Conservation (phyloP, 2,888 invertebrate genomes). For the Thereva unica region DNA sequence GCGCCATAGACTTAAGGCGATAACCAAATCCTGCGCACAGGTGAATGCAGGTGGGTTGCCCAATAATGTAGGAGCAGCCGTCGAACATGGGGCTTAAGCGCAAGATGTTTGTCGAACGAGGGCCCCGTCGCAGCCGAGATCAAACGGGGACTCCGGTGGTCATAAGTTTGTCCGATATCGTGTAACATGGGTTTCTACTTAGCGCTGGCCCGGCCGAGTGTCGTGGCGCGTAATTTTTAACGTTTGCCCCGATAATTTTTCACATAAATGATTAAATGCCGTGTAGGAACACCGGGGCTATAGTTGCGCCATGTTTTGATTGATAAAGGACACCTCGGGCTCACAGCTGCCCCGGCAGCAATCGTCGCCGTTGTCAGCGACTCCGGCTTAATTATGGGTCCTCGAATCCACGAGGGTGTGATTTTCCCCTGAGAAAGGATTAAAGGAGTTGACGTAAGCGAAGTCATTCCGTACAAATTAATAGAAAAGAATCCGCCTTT, state of each 20-base stretch:
- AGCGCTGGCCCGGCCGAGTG: slow-evolving; percentile 44
- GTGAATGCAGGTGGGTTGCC: slow-evolving; percentile 28
- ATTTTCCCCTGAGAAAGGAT: neutral
- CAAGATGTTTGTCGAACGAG: slow-evolving; percentile 38
- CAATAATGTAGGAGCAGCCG: slow-evolving; percentile 20
- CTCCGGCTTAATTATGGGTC: no score
- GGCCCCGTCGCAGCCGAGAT: slow-evolving; percentile 25
- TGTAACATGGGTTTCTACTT: slow-evolving; percentile 53
- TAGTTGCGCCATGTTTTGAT: neutral
- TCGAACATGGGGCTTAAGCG: slow-evolving; percentile 21
- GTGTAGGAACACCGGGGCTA: slow-evolving; percentile 13
- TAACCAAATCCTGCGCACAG: slow-evolving; percentile 31
- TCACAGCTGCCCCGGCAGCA: no score
- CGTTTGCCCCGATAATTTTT: slow-evolving; percentile 25
- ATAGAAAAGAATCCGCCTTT: slow-evolving; percentile 24
- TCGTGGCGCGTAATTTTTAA: slow-evolving; percentile 8
- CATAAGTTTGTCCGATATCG: slow-evolving; percentile 52
- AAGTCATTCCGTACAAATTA: slow-evolving; percentile 20
- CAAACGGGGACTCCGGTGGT: slow-evolving; percentile 45
- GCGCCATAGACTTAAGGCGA: slow-evolving; percentile 25
- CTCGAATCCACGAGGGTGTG: no score
- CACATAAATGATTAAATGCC: slow-evolving; percentile 28
- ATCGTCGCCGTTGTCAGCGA: no score
- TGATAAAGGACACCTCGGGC: slow-evolving; percentile 18
- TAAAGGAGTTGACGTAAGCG: neutral